Conservation (phyloP, 2,888 invertebrate genomes). For the Panopea generosa region DNA sequence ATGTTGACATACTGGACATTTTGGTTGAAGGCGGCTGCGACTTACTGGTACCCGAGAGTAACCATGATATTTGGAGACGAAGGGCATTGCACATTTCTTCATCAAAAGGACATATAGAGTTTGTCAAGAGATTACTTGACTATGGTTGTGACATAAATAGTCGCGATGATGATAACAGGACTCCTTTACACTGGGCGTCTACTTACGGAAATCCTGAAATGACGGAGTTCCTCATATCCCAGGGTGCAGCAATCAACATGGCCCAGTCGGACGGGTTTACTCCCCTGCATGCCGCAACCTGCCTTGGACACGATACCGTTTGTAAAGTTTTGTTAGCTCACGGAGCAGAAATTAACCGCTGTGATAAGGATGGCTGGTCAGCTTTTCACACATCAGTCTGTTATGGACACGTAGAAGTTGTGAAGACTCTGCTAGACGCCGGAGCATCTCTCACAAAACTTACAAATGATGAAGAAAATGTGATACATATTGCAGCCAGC, state of each 20-base stretch:
- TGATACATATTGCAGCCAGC: slow-evolving; percentile 79
- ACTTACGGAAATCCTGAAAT: slow-evolving; percentile 69
- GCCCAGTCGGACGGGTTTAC: slow-evolving; percentile 80
- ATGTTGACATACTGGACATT: slow-evolving; percentile 67
- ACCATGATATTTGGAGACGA: slow-evolving; percentile 74
- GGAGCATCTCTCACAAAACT: slow-evolving; percentile 70
- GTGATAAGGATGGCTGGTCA: slow-evolving; percentile 81
- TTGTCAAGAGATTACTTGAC: slow-evolving; percentile 68
- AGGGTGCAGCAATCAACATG: slow-evolving; percentile 73
- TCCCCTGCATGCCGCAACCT: slow-evolving; percentile 81
- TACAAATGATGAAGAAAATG: slow-evolving; percentile 75
- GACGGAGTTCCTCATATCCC: slow-evolving; percentile 68
- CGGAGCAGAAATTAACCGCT: slow-evolving; percentile 73
- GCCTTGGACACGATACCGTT: slow-evolving; percentile 71
- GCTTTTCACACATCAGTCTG: slow-evolving; percentile 80
- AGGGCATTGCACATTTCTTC: slow-evolving; percentile 80
- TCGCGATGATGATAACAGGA: slow-evolving; percentile 75
- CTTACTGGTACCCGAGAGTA: slow-evolving; percentile 63
- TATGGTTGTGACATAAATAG: slow-evolving; percentile 75
- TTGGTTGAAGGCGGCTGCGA: slow-evolving; percentile 75
- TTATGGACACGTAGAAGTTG: slow-evolving; percentile 74
- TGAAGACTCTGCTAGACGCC: slow-evolving; percentile 69
- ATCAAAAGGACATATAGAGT: slow-evolving; percentile 70
- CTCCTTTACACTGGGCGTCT: slow-evolving; percentile 79
- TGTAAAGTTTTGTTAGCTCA: slow-evolving; percentile 69